phyloP scores from a whole-genome alignment of 2,797 vertebrate species.

The Danio choprae region DNA sequence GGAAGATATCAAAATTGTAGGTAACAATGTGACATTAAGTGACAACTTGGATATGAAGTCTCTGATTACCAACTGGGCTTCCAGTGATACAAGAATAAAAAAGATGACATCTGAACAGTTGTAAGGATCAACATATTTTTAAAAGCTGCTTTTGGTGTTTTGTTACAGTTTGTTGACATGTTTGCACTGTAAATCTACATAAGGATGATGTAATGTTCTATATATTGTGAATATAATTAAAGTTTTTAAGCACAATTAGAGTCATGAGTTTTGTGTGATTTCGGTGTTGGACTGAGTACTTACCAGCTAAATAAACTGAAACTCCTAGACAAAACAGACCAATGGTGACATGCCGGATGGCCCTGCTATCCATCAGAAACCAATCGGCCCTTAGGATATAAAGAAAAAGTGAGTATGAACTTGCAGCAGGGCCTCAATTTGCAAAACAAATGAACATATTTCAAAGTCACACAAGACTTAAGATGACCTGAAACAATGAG shows the following conservation, averaged over 20 bases:
- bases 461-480: background rate
- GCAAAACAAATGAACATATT: slow-evolving; percentile 19
- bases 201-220: background rate
- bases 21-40: background rate
- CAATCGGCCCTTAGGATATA: slow-evolving; percentile 84
- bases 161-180: background rate
- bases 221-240: slow-evolving; percentile 3
- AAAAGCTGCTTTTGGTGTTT: slow-evolving; percentile 19
- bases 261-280: background rate
- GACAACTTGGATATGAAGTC: background rate
- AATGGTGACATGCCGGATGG: slow-evolving; percentile 83
- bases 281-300: slow-evolving; percentile 50
- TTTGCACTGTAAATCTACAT: background rate
- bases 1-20: background rate
- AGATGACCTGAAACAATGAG: background rate
- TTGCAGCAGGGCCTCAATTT: background rate
- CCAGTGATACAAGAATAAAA: background rate
- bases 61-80: background rate
- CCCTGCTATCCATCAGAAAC: slow-evolving; percentile 88
- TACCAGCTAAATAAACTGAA: slow-evolving; percentile 90
- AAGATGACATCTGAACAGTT: background rate
- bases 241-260: slow-evolving; percentile 3
- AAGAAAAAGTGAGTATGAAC: slow-evolving; percentile 20
- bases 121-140: background rate
- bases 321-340: slow-evolving; percentile 90